phyloP scores from a whole-genome alignment of 2,113 vertebrate species.

The Urocitellus parryii region DNA sequence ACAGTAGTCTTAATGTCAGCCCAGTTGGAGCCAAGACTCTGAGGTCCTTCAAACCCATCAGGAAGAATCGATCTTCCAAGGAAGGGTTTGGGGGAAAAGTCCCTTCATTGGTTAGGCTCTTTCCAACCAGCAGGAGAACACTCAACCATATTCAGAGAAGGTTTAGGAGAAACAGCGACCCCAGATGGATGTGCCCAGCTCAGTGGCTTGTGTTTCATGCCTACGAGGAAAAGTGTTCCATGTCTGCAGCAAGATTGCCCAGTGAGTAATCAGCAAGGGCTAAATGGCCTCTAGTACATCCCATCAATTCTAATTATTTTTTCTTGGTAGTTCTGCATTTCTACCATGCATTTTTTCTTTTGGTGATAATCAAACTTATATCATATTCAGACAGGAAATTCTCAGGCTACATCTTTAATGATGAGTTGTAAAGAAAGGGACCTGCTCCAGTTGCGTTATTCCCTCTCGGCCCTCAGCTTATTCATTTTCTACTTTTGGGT shows the following conservation, averaged over 20 bases:
- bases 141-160: neutral
- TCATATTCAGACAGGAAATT: neutral
- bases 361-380: neutral
- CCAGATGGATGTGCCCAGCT: neutral
- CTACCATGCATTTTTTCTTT: neutral
- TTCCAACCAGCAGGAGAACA: neutral
- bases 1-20: neutral
- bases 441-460: accelerated
- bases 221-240: neutral
- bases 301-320: neutral
- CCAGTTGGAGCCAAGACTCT: neutral
- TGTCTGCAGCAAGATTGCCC: neutral
- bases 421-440: neutral
- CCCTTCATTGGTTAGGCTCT: neutral
- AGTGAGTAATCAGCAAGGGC: neutral
- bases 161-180: neutral
- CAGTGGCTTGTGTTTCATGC: neutral
- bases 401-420: neutral
- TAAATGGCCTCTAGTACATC: neutral
- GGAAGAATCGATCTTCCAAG: neutral
- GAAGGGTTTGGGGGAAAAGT: neutral
- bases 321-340: neutral
- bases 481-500: neutral
- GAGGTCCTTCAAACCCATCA: neutral
- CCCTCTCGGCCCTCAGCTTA: too few relatives aligned